Evolutionary conservation across 2,888 invertebrate genomes (phyloP), one percentile per base, ranked within the genome.

Genomic region (Drosophila borealis): DNA sequence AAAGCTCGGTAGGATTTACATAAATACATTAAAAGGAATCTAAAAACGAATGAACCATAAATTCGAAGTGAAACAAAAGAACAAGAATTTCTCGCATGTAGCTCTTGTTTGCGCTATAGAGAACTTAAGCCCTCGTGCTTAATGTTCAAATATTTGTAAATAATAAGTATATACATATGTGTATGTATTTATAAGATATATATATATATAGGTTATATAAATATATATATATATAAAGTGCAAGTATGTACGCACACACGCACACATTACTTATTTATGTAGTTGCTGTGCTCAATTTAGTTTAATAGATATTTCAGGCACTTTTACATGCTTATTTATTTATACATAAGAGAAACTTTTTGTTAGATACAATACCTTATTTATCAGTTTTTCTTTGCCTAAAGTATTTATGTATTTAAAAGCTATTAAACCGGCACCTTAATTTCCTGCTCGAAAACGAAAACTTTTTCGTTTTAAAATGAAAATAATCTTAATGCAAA

Each of bases 231-330:
- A 39, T 25, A 10, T 49, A 17, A 33, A 17, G 21, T 48, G 25
- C 17, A 41, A 25, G 10, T 41, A 29, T n/a, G 19, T 17, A 13
- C 1, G 36, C 2, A 54, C 13, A 49, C 6, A 39, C 9, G 8
- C 19, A 34, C 41, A 21, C 25, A 68, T 55, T 60, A 42, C 48
- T 49, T 53, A 53, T 33, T 11, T 41, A 44, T 54, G 48, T 75
- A 65, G 71, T 71, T 68, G 64, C 41, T 71, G 76, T 75, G 65
- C 62, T 79, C 71, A 78, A 79, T 78, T 74, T 80, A 57, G 57
- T 65, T 71, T 56, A 46, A 62, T 59, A 67, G 62, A 79, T 78
- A 78, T 78, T 78, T 78, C 50, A 67, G 79, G 76, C 64, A 70
- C 67, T 57, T 74, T 70, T 79, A 70, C 70, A 78, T 60, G 65